These are phyloP conservation scores for Mamestra configurata DNA, from an alignment of 1,140 invertebrate genomes.

Conservation along the genomic window DNA sequence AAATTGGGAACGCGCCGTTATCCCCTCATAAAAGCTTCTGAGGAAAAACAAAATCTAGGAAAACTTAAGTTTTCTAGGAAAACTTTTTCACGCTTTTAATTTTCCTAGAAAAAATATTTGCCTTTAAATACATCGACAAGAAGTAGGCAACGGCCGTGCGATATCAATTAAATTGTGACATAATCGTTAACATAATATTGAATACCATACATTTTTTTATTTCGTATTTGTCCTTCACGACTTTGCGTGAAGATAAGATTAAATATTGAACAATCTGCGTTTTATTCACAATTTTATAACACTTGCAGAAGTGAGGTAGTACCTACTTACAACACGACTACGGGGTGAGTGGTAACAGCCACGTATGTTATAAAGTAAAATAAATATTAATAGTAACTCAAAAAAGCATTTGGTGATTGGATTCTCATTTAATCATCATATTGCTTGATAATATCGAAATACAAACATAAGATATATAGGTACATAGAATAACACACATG, in stretches of 20 bases:
- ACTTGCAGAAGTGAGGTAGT: not conserved
- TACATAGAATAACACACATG: not conserved
- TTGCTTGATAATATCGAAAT: conserved; percentile 5
- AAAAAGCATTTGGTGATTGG: conserved; percentile 12
- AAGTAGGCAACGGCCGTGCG: not conserved
- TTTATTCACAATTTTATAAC: not conserved
- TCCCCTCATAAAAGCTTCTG: not conserved
- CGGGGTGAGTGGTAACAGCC: not conserved
- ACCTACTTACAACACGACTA: not conserved
- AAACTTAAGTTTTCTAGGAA: not conserved
- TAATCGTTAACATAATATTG: conserved; percentile 15
- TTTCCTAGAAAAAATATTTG: too few relatives aligned
- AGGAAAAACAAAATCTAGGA: too few relatives aligned
- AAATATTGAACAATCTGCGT: not conserved
- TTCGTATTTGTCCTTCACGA: conserved; percentile 6
- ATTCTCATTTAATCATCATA: not conserved
- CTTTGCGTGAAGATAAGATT: conserved; percentile 24
- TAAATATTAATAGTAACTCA: not conserved
- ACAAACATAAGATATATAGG: not conserved
- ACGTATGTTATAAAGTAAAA: not conserved
- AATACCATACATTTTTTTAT: conserved; percentile 8
- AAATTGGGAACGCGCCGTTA: not conserved
- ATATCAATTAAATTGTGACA: not conserved
- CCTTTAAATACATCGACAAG: not conserved
- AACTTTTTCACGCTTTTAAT: not conserved